phyloP scores from a whole-genome alignment of 2,797 vertebrate species.

The Zalophus californianus region DNA sequence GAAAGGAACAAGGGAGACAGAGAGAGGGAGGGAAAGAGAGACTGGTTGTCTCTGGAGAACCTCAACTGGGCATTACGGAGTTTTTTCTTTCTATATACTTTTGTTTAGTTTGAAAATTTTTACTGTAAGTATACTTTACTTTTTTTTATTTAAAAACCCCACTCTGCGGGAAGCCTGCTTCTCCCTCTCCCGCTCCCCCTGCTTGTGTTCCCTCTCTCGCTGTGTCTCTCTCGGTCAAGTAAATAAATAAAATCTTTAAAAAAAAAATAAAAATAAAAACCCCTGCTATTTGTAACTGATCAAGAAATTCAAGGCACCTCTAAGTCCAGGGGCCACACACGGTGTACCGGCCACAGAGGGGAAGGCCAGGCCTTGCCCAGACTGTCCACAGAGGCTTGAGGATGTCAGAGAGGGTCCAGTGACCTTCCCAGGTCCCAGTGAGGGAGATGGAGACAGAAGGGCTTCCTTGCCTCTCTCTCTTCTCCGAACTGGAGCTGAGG shows the following conservation, averaged over 20 bases:
- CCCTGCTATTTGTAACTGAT: not conserved
- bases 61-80: not conserved
- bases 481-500: not conserved
- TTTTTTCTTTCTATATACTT: not conserved
- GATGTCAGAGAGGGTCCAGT: accelerated
- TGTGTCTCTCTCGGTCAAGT: too few relatives aligned
- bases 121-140: not conserved
- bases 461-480: not conserved
- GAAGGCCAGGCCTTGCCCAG: not conserved
- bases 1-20: not conserved
- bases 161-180: too few relatives aligned
- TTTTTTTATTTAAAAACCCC: not conserved
- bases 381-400: not conserved
- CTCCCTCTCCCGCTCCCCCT: too few relatives aligned
- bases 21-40: not conserved
- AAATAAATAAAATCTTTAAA: too few relatives aligned
- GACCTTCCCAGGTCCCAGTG: not conserved
- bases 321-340: not conserved
- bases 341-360: accelerated
- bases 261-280: not conserved
- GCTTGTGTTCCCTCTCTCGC: too few relatives aligned
- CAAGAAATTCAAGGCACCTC: not conserved
- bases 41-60: not conserved
- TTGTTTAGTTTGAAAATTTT: not conserved
- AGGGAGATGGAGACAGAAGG: not conserved